Base-by-base conservation (phyloP, 1,140 invertebrate genomes). In the Eumaeus atala region DNA sequence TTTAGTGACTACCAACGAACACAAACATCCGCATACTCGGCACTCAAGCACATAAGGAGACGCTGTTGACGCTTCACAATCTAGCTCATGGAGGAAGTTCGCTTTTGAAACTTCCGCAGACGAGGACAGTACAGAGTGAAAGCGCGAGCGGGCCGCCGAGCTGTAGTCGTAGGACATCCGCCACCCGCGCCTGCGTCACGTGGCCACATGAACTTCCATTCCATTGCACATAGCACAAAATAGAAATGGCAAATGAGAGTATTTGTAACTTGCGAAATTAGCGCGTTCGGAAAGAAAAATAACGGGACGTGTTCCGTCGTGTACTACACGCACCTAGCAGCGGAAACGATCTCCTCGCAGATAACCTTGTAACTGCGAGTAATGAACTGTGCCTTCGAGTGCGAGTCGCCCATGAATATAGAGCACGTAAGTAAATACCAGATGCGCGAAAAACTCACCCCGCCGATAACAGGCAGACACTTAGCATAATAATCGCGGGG, bases 361-460 rank as follows among this genome's bases (percentile, higher is more conserved):
- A 35, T 10, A 63, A 68, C 56, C 44, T 77, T 74, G 75, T 64
- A 70, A 71, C 69, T 52, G 56, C 28, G 58, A 54, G 74, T 84
- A 86, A 86, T 84, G 83, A 86, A 84, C 77, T 84, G 83, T 83
- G 72, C 50, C 67, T n/a, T n/a, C n/a, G 70, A 75, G 63, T 66
- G 66, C 18, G 66, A 69, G 64, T 74, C 77, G 72, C 65, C 76
- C 62, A 84, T 87, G 81, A 87, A 84, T 86, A 84, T 80, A 84
- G 80, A 86, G 68, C 76, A 76, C 78, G 77, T 84, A 86, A 86
- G 84, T 84, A 86, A 86, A 86, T 86, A 86, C 77, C 83, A 86
- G 83, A 86, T 84, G 83, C 79, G 83, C 78, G 77, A 83, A 86
- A 86, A 84, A 83, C 66, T 78, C 78, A 72, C 79, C 79, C 77